A percentile compares a stretch with the other conserved stretches of the same genome.
Evolutionary conservation across 2,797 vertebrate species (phyloP).

Genomic region (Knipowitschia caucasica): DNA sequence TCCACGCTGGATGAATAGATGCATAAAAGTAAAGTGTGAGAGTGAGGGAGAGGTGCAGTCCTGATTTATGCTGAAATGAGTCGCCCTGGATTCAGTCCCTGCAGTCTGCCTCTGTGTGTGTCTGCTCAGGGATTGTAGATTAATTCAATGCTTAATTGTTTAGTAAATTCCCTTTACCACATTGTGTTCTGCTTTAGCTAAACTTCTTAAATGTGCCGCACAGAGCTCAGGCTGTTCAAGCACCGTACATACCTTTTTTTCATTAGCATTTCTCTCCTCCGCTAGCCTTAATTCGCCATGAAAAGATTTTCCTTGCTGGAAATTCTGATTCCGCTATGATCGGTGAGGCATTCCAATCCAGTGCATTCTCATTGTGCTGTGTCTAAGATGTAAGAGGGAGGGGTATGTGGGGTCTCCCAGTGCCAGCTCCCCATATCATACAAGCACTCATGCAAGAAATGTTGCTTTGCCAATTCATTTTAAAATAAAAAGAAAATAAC

Average conservation of each 20-base stretch:
- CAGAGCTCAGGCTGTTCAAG: slow-evolving; percentile 85
- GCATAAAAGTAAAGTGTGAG: slow-evolving; percentile 32
- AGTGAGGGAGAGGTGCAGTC: slow-evolving; percentile 20
- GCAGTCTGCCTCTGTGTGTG: slow-evolving; percentile 33
- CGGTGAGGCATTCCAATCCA: slow-evolving; percentile 98
- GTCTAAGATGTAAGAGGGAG: slow-evolving; percentile 80
- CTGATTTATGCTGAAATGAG: slow-evolving; percentile 96
- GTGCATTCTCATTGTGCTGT: slow-evolving; percentile 96
- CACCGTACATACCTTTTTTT: slow-evolving; percentile 89
- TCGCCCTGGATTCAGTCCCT: slow-evolving; percentile 83
- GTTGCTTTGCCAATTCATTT: slow-evolving; percentile 84
- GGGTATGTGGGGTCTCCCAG: slow-evolving; percentile 60
- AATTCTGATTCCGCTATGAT: slow-evolving; percentile 99
- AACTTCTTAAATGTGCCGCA: slow-evolving; percentile 94
- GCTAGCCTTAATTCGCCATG: slow-evolving; percentile 91
- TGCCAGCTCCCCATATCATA: slow-evolving; percentile 84
- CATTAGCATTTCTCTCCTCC: slow-evolving; percentile 89
- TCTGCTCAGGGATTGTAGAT: slow-evolving; percentile 85
- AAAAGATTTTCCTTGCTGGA: slow-evolving; percentile 99
- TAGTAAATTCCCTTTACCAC: slow-evolving; percentile 99
- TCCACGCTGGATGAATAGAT: slow-evolving; percentile 33
- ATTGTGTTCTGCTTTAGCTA: slow-evolving; percentile 94
- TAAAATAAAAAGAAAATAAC: slow-evolving; percentile 72
- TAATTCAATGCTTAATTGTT: slow-evolving; percentile 99
- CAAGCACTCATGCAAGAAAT: slow-evolving; percentile 94